Base-by-base conservation (phyloP, 2,888 invertebrate species). In the Drosophila diplacantha region DNA sequence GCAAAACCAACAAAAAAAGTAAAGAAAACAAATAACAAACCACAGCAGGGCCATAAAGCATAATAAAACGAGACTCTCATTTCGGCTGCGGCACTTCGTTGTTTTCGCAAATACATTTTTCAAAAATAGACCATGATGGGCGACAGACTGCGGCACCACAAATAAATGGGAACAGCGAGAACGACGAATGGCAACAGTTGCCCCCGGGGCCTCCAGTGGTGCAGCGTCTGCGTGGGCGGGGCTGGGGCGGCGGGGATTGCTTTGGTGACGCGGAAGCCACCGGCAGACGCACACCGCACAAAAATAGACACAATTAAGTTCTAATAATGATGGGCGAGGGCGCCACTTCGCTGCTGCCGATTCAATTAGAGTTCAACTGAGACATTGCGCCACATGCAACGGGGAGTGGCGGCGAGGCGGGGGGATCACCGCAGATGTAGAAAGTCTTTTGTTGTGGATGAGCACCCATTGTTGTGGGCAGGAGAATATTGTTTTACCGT, bases 221-320 rank as follows among this genome's bases (percentile, higher is more conserved):
- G 49, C 41, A 43, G 41, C 14, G 34, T n/a, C 34, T 37, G 59
- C 44, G 51, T 61, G 69, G 55, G 53, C 43, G 43, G 26, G 61
- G 51, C 20, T 35, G 56, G 20, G 29, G 35, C 43, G 35, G 43
- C 44, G 53, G 38, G 70, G 54, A 55, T 37, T 50, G 43, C 35
- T 67, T 38, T 44, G 63, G 60, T 54, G 68, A 60, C 69, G 72
- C 70, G 72, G 67, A 70, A 70, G 68, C 66, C 64, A 71, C 74
- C 74, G 77, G 66, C 74, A 69, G 72, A 77, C 72, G 77, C 64
- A 59, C 62, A 64, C 64, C 67, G 71, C 18, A 69, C 84, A 83
- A 71, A 82, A 83, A 83, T 82, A 82, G 83, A 78, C 62, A 72
- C 81, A 82, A 82, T 82, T 82, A 84, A 78, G 81, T 69, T 80